Percentiles rank a stretch among this genome's conserved stretches.
These are phyloP conservation scores for Stegodyphus mimosarum DNA, from an alignment of 1,140 invertebrate species.

Conservation along the genomic window DNA sequence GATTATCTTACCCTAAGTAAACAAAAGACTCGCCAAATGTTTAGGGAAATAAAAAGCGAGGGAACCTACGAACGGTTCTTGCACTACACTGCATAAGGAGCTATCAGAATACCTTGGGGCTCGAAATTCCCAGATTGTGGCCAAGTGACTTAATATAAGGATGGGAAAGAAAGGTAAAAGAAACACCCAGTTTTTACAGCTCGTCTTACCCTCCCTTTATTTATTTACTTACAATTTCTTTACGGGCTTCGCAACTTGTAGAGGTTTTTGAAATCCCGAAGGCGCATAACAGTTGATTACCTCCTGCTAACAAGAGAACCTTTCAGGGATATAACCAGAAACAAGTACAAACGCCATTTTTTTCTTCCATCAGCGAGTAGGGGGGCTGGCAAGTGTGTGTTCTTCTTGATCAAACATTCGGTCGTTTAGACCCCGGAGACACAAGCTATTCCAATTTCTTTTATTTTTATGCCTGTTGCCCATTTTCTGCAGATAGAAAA, in stretches of 20 bases:
- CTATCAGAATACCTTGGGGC: slow-evolving; percentile 47
- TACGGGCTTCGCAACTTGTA: slow-evolving; percentile 39
- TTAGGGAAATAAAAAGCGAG: too few species aligned
- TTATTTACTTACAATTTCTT: slow-evolving; percentile 45
- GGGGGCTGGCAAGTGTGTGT: background rate
- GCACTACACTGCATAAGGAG: background rate
- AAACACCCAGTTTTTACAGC: slow-evolving; percentile 35
- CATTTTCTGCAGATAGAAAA: slow-evolving; percentile 3
- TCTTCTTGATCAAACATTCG: slow-evolving; percentile 41
- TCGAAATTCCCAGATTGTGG: slow-evolving; percentile 19
- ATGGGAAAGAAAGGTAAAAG: background rate
- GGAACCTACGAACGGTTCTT: too few species aligned
- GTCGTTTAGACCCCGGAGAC: slow-evolving; percentile 32
- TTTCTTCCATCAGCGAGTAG: background rate
- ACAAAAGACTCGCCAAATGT: too few species aligned
- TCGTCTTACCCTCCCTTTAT: slow-evolving; percentile 21
- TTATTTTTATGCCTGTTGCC: background rate
- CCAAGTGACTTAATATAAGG: slow-evolving; percentile 32
- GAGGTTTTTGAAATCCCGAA: slow-evolving; percentile 53
- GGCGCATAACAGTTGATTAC: slow-evolving; percentile 52
- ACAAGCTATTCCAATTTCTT: slow-evolving; percentile 11
- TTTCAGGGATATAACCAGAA: slow-evolving; percentile 40
- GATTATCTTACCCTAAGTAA: too few species aligned
- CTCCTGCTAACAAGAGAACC: slow-evolving; percentile 51
- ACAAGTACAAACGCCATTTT: slow-evolving; percentile 17